Percentiles rank a stretch among this genome's conserved stretches.
Conservation (phyloP, 30 jellyfish, hydroid and myxozoan genomes). For the Cassiopea andromeda region DNA sequence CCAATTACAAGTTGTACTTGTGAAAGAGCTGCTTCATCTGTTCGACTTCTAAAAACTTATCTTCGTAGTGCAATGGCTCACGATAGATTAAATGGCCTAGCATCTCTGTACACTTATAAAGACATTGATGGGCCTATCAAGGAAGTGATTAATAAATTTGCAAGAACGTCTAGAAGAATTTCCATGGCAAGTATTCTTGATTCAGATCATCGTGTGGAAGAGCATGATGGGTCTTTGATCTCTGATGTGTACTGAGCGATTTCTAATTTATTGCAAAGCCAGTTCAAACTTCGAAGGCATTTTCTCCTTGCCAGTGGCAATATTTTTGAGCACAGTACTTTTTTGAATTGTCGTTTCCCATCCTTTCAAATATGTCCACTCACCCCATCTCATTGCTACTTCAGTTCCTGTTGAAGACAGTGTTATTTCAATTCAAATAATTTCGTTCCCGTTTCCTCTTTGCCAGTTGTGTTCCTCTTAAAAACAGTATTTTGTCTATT, state of each 20-base stretch:
- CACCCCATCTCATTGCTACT: no score
- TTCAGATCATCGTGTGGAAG: neutral
- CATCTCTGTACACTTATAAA: constrained; percentile 33
- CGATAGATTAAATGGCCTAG: constrained; percentile 31
- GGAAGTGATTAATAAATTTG: constrained; percentile 7
- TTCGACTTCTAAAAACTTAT: constrained; percentile 21
- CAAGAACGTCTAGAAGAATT: constrained; percentile 9
- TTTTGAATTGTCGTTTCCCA: no score
- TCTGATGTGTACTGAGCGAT: neutral
- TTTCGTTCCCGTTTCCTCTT: no score
- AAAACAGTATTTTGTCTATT: no score
- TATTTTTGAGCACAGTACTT: no score
- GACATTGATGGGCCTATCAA: constrained; percentile 18
- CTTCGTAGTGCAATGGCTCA: constrained; percentile 48
- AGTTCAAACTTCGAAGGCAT: no score
- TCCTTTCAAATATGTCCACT: no score
- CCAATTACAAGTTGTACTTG: constrained; percentile 42
- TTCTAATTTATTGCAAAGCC: no score
- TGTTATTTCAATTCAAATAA: no score
- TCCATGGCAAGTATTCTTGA: neutral
- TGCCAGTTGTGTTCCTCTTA: no score
- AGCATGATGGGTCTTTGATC: neutral
- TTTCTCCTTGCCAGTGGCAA: no score
- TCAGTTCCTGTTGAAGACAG: no score
- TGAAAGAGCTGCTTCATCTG: constrained; percentile 37